Percentiles rank a stretch among this genome's conserved stretches.
Conservation (phyloP, 1,140 invertebrate genomes). For the Heliconius nattereri region DNA sequence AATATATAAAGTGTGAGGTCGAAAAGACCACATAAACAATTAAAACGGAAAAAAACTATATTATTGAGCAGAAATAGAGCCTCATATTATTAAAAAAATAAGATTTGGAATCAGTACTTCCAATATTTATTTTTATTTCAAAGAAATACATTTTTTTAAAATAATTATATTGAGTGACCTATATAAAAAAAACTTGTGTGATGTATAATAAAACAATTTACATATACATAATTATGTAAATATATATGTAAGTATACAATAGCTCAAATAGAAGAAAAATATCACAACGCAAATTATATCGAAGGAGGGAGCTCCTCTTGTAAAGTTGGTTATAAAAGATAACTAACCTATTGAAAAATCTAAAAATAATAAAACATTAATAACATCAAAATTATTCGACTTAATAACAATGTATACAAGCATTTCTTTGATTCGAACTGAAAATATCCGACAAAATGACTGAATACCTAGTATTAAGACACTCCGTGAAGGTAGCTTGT, state of each 20-base stretch:
- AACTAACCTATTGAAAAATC: neutral
- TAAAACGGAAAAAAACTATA: neutral
- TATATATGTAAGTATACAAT: neutral
- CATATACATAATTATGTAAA: neutral
- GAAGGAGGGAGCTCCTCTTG: neutral
- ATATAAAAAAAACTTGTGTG: neutral
- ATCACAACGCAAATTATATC: conserved; percentile 3
- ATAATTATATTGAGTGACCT: no score
- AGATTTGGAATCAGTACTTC: neutral
- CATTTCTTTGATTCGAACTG: neutral
- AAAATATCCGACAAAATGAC: no score
- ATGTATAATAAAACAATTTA: neutral
- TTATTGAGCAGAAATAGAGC: no score
- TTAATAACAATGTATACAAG: neutral
- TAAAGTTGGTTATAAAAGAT: neutral
- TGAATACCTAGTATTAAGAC: no score
- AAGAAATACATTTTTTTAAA: no score
- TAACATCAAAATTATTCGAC: neutral
- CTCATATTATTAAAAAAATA: neutral
- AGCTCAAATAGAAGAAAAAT: neutral
- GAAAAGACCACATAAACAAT: neutral
- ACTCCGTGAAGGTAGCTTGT: no score
- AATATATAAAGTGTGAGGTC: neutral
- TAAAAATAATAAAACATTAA: neutral
- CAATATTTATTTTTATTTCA: no score